A percentile compares a stretch with the other conserved stretches of the same genome.
Conservation (phyloP, 2,888 invertebrate genomes). For the Eueremaeus valkanovi region DNA sequence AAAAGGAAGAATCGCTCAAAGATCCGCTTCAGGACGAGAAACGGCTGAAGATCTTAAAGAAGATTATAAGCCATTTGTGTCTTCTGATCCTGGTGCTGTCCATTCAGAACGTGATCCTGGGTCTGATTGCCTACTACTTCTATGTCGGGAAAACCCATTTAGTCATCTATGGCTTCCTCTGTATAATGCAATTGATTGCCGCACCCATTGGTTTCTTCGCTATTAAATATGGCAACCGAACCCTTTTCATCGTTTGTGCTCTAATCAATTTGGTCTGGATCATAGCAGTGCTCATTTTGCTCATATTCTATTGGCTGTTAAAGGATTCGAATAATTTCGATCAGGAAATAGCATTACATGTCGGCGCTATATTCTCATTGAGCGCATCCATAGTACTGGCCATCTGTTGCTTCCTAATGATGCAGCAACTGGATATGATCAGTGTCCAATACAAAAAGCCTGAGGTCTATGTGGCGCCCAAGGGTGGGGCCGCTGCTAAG, state of each 20-base stretch:
- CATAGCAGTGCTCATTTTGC: background rate
- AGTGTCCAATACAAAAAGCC: background rate
- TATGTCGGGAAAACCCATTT: background rate
- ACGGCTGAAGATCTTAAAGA: background rate
- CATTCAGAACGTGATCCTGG: background rate
- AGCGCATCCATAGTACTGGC: background rate
- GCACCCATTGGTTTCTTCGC: background rate
- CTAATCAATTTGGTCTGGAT: background rate
- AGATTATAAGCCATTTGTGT: background rate
- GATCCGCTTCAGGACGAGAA: background rate
- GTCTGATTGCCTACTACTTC: background rate
- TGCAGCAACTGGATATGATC: background rate
- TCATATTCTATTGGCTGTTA: background rate
- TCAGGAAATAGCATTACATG: background rate
- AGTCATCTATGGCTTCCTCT: background rate
- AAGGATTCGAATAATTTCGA: background rate
- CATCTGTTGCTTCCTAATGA: background rate
- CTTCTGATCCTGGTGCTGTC: background rate
- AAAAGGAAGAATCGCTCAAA: background rate
- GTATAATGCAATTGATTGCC: background rate
- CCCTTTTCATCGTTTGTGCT: background rate
- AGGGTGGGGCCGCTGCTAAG: conserved; percentile 57
- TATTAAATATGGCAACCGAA: background rate
- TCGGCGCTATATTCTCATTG: background rate
- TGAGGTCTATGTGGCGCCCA: too few relatives aligned